These are phyloP conservation scores for Melozone crissalis DNA, from an alignment of 2,113 vertebrate species.

Conservation along the genomic window DNA sequence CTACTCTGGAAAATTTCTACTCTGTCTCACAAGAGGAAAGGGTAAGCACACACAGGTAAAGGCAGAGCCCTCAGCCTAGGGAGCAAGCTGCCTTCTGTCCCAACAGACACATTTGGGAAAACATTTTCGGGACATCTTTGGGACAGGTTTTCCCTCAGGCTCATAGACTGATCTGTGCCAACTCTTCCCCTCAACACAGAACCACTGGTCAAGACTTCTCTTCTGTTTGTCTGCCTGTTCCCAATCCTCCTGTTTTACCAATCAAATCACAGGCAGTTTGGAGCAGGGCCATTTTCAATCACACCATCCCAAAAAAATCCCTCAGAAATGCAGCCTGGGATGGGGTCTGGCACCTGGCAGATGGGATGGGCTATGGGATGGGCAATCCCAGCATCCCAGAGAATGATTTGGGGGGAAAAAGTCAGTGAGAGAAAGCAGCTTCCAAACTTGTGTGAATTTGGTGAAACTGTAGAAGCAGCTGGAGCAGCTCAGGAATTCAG, in stretches of 20 bases:
- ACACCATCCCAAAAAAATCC: background rate
- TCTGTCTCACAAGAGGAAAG: background rate
- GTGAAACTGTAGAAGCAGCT: background rate
- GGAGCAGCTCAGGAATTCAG: background rate
- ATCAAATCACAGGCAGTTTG: background rate
- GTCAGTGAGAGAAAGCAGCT: background rate
- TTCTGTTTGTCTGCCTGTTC: background rate
- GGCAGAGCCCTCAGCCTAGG: background rate
- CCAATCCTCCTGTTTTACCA: background rate
- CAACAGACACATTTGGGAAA: background rate
- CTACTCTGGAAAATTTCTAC: no score
- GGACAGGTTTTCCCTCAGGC: background rate
- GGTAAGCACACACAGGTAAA: background rate
- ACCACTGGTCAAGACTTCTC: background rate
- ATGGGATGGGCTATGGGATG: background rate
- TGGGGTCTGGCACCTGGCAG: no score
- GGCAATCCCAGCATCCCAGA: background rate
- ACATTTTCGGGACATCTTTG: rapidly evolving
- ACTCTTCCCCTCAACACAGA: background rate
- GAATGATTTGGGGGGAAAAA: background rate
- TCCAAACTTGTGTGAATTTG: background rate
- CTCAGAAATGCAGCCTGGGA: rapidly evolving
- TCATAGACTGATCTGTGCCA: background rate
- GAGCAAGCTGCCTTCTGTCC: background rate
- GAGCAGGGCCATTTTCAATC: background rate